Conservation (phyloP, 2,113 vertebrate species). For the Cheilinus undulatus region DNA sequence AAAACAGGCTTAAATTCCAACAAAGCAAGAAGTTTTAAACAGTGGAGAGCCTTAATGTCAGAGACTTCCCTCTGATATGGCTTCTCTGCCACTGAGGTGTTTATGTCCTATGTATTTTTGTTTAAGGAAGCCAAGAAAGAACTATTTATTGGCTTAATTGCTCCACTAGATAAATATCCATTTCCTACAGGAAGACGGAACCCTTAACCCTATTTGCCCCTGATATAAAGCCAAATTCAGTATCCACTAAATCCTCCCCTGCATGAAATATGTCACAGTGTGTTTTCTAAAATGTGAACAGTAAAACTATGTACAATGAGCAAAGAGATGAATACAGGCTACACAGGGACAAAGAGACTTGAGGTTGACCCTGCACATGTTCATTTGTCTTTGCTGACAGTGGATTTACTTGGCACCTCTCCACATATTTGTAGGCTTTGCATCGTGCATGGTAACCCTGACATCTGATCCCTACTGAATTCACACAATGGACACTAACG, state of each 20-base stretch:
- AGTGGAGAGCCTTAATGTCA: not conserved
- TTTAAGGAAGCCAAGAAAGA: not conserved
- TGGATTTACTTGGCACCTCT: conserved; percentile 9
- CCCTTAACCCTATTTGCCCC: not conserved
- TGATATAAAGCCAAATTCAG: not conserved
- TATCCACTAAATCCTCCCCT: not conserved
- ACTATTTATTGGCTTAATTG: not conserved
- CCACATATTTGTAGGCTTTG: not conserved
- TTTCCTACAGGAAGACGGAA: not conserved
- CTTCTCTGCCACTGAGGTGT: not conserved
- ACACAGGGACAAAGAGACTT: not conserved
- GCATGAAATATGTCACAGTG: not conserved
- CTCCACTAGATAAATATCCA: not conserved
- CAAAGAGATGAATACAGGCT: not conserved
- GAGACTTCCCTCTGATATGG: not conserved
- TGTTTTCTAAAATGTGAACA: not conserved
- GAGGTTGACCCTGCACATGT: not conserved
- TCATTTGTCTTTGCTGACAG: not conserved
- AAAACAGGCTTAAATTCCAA: not conserved
- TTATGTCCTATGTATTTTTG: not conserved
- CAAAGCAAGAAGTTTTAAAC: not conserved
- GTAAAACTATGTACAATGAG: not conserved
- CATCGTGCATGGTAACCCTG: not conserved
- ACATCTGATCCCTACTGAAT: conserved; percentile 8
- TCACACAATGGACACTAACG: not conserved